phyloP scores from a whole-genome alignment of 2,113 vertebrate genomes.

The Nycticorax nycticorax region DNA sequence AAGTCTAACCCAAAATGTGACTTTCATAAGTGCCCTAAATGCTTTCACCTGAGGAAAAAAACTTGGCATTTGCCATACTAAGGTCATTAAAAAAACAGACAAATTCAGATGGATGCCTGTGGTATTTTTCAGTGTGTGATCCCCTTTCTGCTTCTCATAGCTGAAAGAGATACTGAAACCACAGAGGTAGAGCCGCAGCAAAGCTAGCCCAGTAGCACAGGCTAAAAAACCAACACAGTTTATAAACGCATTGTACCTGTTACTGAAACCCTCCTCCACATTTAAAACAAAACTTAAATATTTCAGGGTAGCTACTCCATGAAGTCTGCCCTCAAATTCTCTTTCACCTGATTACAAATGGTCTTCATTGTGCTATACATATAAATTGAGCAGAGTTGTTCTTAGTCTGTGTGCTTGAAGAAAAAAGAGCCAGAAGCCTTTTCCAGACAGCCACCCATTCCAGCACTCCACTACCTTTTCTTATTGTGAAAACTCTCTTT shows the following conservation, averaged over 20 bases:
- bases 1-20: not conserved
- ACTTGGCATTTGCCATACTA: not conserved
- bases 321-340: not conserved
- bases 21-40: not conserved
- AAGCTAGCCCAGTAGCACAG: not conserved
- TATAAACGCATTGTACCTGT: not conserved
- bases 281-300: slow-evolving; percentile 22
- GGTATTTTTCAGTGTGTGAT: not conserved
- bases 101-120: not conserved
- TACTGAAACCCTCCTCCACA: not conserved
- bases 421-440: not conserved
- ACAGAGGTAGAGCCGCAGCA: not conserved
- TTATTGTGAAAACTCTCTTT: not conserved
- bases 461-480: not conserved
- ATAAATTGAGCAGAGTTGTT: not conserved
- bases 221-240: not conserved
- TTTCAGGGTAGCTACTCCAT: not conserved
- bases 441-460: not conserved
- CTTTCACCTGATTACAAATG: not conserved
- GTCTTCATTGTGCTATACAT: not conserved
- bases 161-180: not conserved
- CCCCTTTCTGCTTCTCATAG: not conserved
- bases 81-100: not conserved
- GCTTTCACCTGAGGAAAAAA: not conserved
- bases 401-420: not conserved